A percentile compares a stretch with the other conserved stretches of the same genome.
Evolutionary conservation across 2,797 vertebrate species (phyloP).

Genomic region (Hypotaenidia philippensis): DNA sequence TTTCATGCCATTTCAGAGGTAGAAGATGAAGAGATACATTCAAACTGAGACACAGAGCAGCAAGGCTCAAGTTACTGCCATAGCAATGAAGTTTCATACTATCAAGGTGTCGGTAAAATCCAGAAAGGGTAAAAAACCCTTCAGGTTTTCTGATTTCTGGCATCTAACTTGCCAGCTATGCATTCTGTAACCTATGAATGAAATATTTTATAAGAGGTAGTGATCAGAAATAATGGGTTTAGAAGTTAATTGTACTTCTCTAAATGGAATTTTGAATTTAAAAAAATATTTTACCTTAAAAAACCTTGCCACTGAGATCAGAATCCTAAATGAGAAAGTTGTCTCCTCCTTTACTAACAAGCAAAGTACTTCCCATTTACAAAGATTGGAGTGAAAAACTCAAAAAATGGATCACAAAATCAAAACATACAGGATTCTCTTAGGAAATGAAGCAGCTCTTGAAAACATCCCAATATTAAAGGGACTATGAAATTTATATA

Average conservation of each 20-base stretch:
- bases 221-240: background rate
- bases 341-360: background rate
- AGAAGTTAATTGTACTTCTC: background rate
- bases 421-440: background rate
- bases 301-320: background rate
- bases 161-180: background rate
- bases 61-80: background rate
- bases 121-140: background rate
- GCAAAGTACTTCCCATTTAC: background rate
- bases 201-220: background rate
- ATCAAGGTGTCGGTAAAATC: background rate
- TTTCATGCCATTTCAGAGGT: background rate
- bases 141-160: background rate
- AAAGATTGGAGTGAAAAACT: background rate
- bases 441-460: background rate
- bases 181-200: background rate
- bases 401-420: background rate
- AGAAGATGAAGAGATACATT: background rate
- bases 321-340: background rate
- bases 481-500: background rate
- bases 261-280: background rate
- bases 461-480: background rate
- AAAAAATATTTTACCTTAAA: background rate
- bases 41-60: background rate
- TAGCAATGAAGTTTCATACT: background rate